Percentiles rank a stretch among this genome's conserved stretches.
These are phyloP conservation scores for Diadegma fenestrale DNA, from an alignment of 2,888 invertebrate genomes.

Conservation along the genomic window DNA sequence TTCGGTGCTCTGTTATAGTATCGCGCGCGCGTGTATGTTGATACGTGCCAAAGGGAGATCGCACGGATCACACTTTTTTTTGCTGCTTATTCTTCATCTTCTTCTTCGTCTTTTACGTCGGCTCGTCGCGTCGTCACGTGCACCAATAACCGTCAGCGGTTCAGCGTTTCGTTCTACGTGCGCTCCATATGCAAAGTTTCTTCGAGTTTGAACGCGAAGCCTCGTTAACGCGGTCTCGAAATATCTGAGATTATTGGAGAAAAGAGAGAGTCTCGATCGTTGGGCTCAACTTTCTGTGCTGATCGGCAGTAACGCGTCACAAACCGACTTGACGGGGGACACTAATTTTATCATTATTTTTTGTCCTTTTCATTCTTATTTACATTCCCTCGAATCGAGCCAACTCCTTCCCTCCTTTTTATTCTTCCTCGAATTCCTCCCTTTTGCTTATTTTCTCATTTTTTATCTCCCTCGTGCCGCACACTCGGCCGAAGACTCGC, in stretches of 20 bases:
- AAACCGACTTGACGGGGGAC: conserved; percentile 21
- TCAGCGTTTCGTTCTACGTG: conserved; percentile 16
- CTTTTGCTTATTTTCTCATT: neutral
- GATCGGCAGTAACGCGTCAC: conserved; percentile 43
- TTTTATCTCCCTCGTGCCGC: neutral
- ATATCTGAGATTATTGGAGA: conserved; percentile 12
- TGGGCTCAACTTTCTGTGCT: conserved; percentile 14
- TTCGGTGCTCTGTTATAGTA: conserved; percentile 25
- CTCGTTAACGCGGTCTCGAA: conserved; percentile 9
- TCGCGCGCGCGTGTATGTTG: neutral
- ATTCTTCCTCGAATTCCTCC: neutral
- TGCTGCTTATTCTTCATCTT: neutral
- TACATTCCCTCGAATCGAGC: conserved; percentile 4
- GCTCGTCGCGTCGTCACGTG: conserved; percentile 59
- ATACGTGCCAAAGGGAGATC: neutral
- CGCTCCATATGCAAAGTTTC: conserved; percentile 54
- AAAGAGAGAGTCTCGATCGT: conserved; percentile 30
- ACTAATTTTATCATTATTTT: conserved; percentile 25
- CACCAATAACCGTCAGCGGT: neutral
- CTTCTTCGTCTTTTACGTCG: neutral
- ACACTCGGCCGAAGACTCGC: neutral
- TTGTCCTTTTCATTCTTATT: neutral
- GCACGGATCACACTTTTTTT: conserved; percentile 9
- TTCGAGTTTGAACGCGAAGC: neutral
- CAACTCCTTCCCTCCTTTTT: conserved; percentile 4